Evolutionary conservation across 2,888 invertebrate species (phyloP), one percentile per base, ranked within the genome.

Genomic region (Lordiphosa fenestrarum): DNA sequence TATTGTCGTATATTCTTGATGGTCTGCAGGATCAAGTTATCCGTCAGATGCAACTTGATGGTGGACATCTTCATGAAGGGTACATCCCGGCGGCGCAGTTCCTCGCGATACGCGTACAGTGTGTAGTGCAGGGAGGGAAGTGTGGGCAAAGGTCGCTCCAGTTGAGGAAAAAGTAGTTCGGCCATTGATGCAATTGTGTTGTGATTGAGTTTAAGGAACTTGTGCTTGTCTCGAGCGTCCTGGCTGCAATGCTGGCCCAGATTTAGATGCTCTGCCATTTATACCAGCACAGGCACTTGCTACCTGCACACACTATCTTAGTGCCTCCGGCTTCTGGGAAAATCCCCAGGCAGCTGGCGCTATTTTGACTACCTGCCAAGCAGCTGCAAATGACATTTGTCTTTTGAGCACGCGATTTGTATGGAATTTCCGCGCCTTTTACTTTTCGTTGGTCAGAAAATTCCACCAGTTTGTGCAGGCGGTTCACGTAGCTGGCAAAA

Each of bases 1-100:
- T 73, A 47, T 19, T 67, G 65, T 3, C 81, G 55, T 0, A 80
- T 76, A 3, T 85, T 85, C 37, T 73, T 76, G 9, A 85, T 83
- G 1, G 84, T 80, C 7, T 85, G 69, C 56, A 80, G 36, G 55
- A 80, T 85, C 13, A 80, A 53, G 30, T 85, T 83, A 23, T 80
- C 81, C 25, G 80, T 85, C 9, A 80, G 38, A 12, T 83, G 80
- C 9, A 80, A 47, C 25, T 80, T 80, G n/a, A 85, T 83, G 21
- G 71, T 69, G 39, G 84, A 76, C 76, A 85, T 80, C 57, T 83
- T 80, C 71, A 80, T 69, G 47, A 73, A 83, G 15, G 84, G 68
- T 0, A 71, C 49, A 23, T 85, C 66, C 2, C 81, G 66, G 0
- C 84, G 81, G 3, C 80, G 54, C 48, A 85, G 40, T 39, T 80